Conservation (phyloP, 2,888 invertebrate genomes). For the Aleiodes testaceus region DNA sequence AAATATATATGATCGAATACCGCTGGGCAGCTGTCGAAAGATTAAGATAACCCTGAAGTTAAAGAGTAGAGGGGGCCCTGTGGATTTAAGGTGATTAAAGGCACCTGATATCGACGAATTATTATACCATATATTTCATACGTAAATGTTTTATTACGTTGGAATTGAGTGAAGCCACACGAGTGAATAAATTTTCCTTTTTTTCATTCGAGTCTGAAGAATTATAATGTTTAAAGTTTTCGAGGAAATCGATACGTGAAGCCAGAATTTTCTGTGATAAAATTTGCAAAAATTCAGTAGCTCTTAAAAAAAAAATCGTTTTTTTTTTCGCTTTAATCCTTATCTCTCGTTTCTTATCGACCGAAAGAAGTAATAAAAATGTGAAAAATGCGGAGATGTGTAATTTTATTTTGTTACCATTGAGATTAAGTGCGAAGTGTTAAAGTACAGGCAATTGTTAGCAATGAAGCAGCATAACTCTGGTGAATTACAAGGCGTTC, state of each 20-base stretch:
- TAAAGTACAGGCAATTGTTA: conserved; percentile 13
- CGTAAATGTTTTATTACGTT: conserved; percentile 19
- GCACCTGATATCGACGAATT: conserved; percentile 72
- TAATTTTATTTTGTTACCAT: conserved; percentile 9
- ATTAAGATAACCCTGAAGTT: conserved; percentile 72
- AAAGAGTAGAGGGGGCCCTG: conserved; percentile 65
- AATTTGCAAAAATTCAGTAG: too few relatives aligned
- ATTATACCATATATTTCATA: conserved; percentile 68
- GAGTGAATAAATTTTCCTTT: not conserved
- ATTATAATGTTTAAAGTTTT: too few relatives aligned
- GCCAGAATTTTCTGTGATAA: too few relatives aligned
- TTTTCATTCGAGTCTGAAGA: too few relatives aligned
- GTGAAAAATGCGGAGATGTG: not conserved
- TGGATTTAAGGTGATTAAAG: conserved; percentile 73
- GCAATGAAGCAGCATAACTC: conserved; percentile 9
- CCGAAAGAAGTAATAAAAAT: too few relatives aligned
- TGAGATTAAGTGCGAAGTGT: conserved; percentile 21
- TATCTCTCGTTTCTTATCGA: too few relatives aligned
- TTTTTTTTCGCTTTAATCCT: too few relatives aligned
- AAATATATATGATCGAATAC: conserved; percentile 52
- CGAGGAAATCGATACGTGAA: too few relatives aligned
- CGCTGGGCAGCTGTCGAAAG: conserved; percentile 72
- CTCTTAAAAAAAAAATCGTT: too few relatives aligned
- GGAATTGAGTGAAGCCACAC: conserved; percentile 53
- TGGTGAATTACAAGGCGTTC: not conserved